Conservation (phyloP, 2,888 invertebrate genomes). For the Cryptosula pallasiana region DNA sequence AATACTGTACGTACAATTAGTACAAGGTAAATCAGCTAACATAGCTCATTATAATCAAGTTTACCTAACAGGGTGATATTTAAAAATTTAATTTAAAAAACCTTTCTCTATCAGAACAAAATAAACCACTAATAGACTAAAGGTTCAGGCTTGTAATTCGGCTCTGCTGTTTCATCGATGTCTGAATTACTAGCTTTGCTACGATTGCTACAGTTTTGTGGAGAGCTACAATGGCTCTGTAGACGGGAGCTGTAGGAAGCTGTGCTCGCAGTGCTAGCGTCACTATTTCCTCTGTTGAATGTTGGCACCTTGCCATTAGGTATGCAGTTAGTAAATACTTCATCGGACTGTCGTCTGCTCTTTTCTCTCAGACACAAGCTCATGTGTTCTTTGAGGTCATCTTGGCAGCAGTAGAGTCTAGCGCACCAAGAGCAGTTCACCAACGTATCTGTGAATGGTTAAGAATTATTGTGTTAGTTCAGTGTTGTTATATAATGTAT, state of each 20-base stretch:
- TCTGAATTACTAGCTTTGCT: background rate
- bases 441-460: background rate
- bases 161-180: background rate
- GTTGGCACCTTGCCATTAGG: background rate
- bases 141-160: background rate
- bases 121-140: background rate
- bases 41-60: too few relatives aligned
- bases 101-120: too few relatives aligned
- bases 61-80: too few relatives aligned
- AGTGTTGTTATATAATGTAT: too few relatives aligned
- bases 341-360: slow-evolving; percentile 1
- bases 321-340: background rate
- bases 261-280: background rate
- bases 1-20: too few relatives aligned
- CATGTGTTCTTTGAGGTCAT: slow-evolving; percentile 8
- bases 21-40: too few relatives aligned
- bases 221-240: background rate
- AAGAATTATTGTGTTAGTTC: too few relatives aligned
- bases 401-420: slow-evolving; percentile 14
- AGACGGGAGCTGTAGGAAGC: background rate
- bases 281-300: background rate
- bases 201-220: background rate
- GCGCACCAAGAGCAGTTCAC: background rate
- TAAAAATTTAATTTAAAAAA: background rate
- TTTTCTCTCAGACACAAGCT: background rate